phyloP scores from a whole-genome alignment of 2,113 vertebrate genomes.

The Rhabdomys dilectus region DNA sequence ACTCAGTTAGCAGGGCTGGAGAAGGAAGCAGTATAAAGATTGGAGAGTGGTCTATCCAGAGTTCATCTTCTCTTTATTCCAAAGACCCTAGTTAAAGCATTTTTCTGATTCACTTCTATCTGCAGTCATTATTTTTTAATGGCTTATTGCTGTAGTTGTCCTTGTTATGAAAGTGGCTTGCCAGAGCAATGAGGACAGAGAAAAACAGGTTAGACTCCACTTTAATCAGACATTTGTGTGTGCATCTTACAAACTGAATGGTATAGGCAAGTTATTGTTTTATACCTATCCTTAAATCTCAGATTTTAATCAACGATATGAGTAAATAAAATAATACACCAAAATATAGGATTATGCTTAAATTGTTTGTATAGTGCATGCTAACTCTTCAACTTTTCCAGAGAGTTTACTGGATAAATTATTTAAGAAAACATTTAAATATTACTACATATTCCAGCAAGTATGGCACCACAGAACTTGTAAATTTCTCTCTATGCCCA shows the following conservation, averaged over 20 bases:
- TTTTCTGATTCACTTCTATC: not conserved
- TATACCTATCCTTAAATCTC: not conserved
- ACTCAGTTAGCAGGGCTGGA: not conserved
- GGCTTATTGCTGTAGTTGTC: not conserved
- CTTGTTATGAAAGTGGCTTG: not conserved
- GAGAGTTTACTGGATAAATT: not conserved
- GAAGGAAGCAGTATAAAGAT: not conserved
- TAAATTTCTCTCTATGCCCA: not conserved
- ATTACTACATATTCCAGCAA: not conserved
- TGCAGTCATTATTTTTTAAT: not conserved
- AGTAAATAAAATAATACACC: not conserved
- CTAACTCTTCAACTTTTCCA: not conserved
- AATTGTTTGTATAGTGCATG: not conserved
- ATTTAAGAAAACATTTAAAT: not conserved
- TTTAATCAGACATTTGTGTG: not conserved
- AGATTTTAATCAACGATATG: not conserved
- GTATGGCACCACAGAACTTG: not conserved
- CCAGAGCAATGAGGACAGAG: not conserved
- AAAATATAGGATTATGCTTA: not conserved
- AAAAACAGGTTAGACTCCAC: not conserved
- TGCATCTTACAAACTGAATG: not conserved
- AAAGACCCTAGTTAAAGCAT: not conserved
- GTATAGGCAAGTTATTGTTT: not conserved
- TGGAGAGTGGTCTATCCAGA: not conserved
- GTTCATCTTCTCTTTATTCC: not conserved